phyloP scores from a whole-genome alignment of 2,888 invertebrate species.

The Tanytarsus gracilentus region DNA sequence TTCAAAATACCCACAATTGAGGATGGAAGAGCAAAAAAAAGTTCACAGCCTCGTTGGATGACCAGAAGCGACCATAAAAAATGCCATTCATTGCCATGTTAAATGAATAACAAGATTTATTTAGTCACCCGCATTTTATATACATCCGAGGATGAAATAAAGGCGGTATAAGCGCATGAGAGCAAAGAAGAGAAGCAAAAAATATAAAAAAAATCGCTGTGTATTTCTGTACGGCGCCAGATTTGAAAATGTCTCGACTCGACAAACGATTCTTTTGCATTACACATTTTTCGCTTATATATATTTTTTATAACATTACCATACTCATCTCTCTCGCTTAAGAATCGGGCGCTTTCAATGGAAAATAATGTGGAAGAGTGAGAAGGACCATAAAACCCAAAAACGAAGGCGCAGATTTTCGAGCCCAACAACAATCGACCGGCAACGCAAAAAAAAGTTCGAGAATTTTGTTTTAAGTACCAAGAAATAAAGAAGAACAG shows the following conservation, averaged over 20 bases:
- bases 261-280: constrained; percentile 23
- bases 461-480: too few species aligned
- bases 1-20: background rate
- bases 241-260: constrained; percentile 28
- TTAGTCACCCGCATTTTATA: background rate
- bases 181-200: constrained; percentile 6
- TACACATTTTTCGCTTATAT: constrained; percentile 25
- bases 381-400: background rate
- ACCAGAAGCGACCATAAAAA: constrained; percentile 1
- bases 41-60: background rate
- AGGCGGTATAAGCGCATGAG: background rate
- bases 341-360: constrained; percentile 1
- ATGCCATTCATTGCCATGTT: constrained; percentile 2
- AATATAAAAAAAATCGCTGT: constrained; percentile 24
- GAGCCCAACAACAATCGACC: background rate
- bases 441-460: background rate
- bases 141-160: background rate
- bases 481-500: too few species aligned
- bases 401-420: constrained; percentile 5
- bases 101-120: too few species aligned
- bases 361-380: background rate
- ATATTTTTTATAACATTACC: constrained; percentile 23
- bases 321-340: constrained; percentile 7
- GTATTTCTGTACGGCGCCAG: constrained; percentile 29
- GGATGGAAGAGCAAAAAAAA: constrained; percentile 4